These are phyloP conservation scores for Onychostruthus taczanowskii DNA, from an alignment of 2,113 vertebrate species.

Conservation along the genomic window DNA sequence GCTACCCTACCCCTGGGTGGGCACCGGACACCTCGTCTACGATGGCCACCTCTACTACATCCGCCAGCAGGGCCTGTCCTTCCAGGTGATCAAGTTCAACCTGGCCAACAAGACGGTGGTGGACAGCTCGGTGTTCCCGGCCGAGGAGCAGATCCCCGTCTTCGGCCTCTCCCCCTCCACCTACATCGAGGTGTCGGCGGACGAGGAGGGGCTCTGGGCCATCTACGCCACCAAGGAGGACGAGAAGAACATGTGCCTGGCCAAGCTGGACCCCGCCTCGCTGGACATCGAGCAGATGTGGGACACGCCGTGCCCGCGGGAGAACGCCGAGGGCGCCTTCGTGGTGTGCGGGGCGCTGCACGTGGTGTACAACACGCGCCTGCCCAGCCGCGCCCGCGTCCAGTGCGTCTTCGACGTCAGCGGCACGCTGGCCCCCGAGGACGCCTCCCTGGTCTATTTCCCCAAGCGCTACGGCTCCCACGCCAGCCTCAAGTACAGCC, in stretches of 20 bases:
- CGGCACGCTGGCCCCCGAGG: constrained; percentile 80
- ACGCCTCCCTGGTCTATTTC: constrained; percentile 90
- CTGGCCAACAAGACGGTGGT: constrained; percentile 80
- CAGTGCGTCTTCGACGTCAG: constrained; percentile 95
- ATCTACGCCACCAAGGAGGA: constrained; percentile 85
- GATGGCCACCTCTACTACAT: constrained; percentile 86
- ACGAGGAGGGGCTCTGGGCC: constrained; percentile 93
- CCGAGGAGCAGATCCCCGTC: constrained; percentile 79
- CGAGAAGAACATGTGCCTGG: constrained; percentile 87
- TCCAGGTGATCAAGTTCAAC: constrained; percentile 91
- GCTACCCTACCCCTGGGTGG: constrained; percentile 86
- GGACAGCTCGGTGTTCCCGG: constrained; percentile 89
- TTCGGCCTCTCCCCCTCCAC: constrained; percentile 86
- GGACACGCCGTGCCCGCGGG: constrained; percentile 91
- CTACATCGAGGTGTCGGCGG: constrained; percentile 85
- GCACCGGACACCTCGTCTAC: constrained; percentile 86
- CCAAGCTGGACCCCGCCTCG: constrained; percentile 87
- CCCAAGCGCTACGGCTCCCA: constrained; percentile 90
- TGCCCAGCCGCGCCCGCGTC: constrained; percentile 87
- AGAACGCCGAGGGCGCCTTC: constrained; percentile 91
- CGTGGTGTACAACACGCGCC: constrained; percentile 94
- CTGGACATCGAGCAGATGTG: constrained; percentile 95
- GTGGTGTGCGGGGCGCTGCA: constrained; percentile 91
- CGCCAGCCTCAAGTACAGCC: constrained; percentile 92
- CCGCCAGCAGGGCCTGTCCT: constrained; percentile 65